Base-by-base conservation (phyloP, 2,113 vertebrate genomes). In the Uria lomvia region DNA sequence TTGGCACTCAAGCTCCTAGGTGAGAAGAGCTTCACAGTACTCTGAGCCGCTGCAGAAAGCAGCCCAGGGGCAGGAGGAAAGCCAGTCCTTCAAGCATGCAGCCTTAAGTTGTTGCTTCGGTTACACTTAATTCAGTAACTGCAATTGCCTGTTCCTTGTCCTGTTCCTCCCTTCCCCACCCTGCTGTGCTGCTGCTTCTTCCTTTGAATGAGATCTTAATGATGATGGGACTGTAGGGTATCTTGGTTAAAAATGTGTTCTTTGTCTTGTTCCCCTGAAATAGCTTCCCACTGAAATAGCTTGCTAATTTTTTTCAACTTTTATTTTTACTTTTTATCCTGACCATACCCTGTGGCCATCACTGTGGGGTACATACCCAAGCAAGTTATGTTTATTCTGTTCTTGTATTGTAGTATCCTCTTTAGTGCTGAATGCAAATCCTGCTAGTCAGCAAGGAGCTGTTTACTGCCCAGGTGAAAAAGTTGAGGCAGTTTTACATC, bases 291-390 rank as follows among this genome's bases (percentile, higher is more conserved):
- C 16, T 63, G 30, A 75, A 82, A 53, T 13, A 88, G 38, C 13
- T 81, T 60, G 42, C 34, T 59, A 21, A 5, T 13, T 23, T 23
- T 36, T 53, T 43, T 52, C 47, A 45, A 32, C 60, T 45, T 60
- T 50, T 26, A 4, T 34, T 76, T 91, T 68, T 88, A 19, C 9
- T 70, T 75, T 81, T 53, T 79, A 42, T 56, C 2, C 15, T 12
- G 7, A 5, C 27, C 19, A 8, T 36, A 52, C n/a, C 10, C 8
- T 19, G 15, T 70, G 55, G 22, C 43, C 5, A 17, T 42, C 2
- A 1, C 15, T 26, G 2, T 43, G 16, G 18, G n/a, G 17, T 2
- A 0, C 4, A 4, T 82, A 38, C 14, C 15, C 21, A 42, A 59
- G 34, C 17, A 45, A 63, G 32, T 30, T 2, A 4, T 55, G 4